Base-by-base conservation (phyloP, 2,888 invertebrate species). In the Chymomyza caudatula region DNA sequence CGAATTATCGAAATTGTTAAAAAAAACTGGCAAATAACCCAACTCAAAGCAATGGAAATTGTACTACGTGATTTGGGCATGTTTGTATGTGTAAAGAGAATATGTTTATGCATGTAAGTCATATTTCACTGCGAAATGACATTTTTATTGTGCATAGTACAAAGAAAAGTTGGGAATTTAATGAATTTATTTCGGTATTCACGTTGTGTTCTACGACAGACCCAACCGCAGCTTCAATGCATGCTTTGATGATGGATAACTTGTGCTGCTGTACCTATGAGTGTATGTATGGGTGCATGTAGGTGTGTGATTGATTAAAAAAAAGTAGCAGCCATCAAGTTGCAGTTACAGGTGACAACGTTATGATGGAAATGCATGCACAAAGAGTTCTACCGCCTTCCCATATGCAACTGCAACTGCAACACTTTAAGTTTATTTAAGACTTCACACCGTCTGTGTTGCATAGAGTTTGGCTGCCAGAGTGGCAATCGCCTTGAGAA, bases 401-500 rank as follows among this genome's bases (percentile, higher is more conserved):
- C 66, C 63, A 72, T 63, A 62, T 65, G 65, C 71, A 59, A 49
- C 51, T 76, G 74, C 74, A 37, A 2, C 29, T 37, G 11, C 29
- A 37, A 11, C 71, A 69, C 72, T 75, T 74, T 62, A 66, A 80
- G 85, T 80, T 85, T 85, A 80, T 85, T 75, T 77, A 73, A 75
- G 77, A 80, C 68, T 76, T 69, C 83, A 70, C 78, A 81, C 78
- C 67, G 69, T 83, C 77, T 66, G 56, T 64, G 49, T 54, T 42
- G 65, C 44, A 8, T 15, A 3, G 37, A 11, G 56, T 23, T 19
- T 63, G 13, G 60, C 44, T 60, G 59, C 22, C 15, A 55, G 62
- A 25, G 59, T 59, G 67, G 85, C 84, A 81, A 82, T 86, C 82
- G 86, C 85, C 83, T 82, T 82, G 86, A 85, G 85, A 82, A 86